Percentiles rank a stretch among this genome's conserved stretches.
These are phyloP conservation scores for Thalassophryne amazonica DNA, from an alignment of 2,797 vertebrate species.

Conservation along the genomic window DNA sequence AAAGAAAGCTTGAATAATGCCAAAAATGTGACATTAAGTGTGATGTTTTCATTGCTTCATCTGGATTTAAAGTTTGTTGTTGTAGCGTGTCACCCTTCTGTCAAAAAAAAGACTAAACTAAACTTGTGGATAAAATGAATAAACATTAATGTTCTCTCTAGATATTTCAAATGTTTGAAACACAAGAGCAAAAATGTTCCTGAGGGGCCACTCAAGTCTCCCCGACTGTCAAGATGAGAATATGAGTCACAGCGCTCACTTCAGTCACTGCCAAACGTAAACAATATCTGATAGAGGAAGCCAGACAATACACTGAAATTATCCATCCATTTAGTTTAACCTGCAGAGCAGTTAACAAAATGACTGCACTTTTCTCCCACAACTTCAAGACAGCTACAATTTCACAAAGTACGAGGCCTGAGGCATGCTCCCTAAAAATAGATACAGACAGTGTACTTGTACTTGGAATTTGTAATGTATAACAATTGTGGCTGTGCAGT, in stretches of 20 bases:
- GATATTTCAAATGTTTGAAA: background rate
- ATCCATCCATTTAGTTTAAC: conserved; percentile 41
- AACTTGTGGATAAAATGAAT: background rate
- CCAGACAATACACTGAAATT: conserved; percentile 25
- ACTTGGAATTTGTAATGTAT: conserved; percentile 46
- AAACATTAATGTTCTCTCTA: background rate
- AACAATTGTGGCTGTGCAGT: conserved; percentile 25
- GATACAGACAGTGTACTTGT: conserved; percentile 14
- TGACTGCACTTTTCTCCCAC: conserved; percentile 36
- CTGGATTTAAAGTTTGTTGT: too few species aligned
- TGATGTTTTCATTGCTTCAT: too few species aligned
- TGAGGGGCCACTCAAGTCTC: background rate
- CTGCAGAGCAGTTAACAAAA: conserved; percentile 56
- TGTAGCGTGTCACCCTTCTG: too few species aligned
- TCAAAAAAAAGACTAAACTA: too few species aligned
- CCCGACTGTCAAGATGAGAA: background rate
- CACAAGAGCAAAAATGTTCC: background rate
- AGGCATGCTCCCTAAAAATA: conserved; percentile 26
- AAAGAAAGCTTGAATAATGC: too few species aligned
- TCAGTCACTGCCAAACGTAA: too few species aligned
- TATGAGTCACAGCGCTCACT: conserved; percentile 3
- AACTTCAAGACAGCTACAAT: conserved; percentile 27
- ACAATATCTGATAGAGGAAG: too few species aligned
- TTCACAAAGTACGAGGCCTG: conserved; percentile 29
- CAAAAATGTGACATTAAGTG: too few species aligned